Evolutionary conservation across 2,888 invertebrate genomes (phyloP), one percentile per base, ranked within the genome.

Genomic region (Pristionchus maxplancki): DNA sequence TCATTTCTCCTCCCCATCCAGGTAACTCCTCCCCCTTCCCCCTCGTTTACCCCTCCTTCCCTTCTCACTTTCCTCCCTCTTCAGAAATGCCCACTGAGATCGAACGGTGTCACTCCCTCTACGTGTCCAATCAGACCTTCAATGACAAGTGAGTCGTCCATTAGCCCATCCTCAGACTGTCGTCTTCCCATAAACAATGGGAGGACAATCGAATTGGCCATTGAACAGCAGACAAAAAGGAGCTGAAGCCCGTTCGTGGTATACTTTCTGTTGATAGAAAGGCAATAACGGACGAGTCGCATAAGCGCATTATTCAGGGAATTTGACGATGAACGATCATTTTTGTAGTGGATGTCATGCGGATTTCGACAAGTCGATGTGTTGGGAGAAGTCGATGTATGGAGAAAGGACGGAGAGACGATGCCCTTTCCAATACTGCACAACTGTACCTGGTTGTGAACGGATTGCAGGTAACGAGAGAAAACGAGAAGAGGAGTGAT

Each of bases 401-500:
- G 94, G 94, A 24, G 91, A 92, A 50, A 88, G 88, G 15, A 92
- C 91, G 85, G 90, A 92, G 50, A 86, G 93, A 88, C 88, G 90
- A n/a, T 94, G 94, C 84, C 94, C 94, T 17, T 94, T 94, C 90
- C 92, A 90, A 37, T 94, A 92, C 84, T 94, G 94, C 88, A 89
- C 92, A 13, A 88, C 93, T 5, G 90, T 94, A 17, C 93, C 93
- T 44, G 94, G 93, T 40, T 94, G 94, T 78, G 93, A 91, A 67
- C 87, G 90, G 44, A 90, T 94, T 5, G 91, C 93, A 82, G 89
- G 93, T 93, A 50, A 28, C 13, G 53, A 40, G 40, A 44, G 58
- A 58, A 13, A 6, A 24, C n/a, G 58, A 28, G 11, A 34, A n/a
- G 44, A n/a, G 3, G 13, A 13, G 20, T 74, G 71, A 74, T 74